Percentiles rank a stretch among this genome's conserved stretches.
These are phyloP conservation scores for Chaenogobius annularis DNA, from an alignment of 2,113 vertebrate species.

Conservation along the genomic window DNA sequence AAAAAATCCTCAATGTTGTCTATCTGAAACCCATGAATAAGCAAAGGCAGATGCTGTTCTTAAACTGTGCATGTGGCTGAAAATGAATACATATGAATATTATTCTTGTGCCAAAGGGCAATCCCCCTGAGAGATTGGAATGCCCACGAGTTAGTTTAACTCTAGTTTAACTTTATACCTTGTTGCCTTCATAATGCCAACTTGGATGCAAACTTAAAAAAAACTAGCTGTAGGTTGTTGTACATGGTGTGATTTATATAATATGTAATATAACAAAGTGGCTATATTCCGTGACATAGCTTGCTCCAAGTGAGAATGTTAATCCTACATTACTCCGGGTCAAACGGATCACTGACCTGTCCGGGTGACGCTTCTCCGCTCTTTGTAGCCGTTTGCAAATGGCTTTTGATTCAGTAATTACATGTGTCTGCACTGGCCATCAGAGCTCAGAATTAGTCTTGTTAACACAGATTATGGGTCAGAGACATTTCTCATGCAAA, in stretches of 20 bases:
- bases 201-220: neutral
- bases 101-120: too few relatives aligned
- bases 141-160: too few relatives aligned
- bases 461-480: constrained; percentile 26
- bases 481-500: constrained; percentile 4
- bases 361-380: constrained; percentile 37
- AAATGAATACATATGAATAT: too few relatives aligned
- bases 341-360: constrained; percentile 30
- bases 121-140: too few relatives aligned
- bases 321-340: constrained; percentile 30
- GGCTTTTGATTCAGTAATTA: constrained; percentile 64
- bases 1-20: too few relatives aligned
- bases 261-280: neutral
- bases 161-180: too few relatives aligned
- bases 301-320: constrained; percentile 13
- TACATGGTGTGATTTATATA: neutral
- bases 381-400: constrained; percentile 40
- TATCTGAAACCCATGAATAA: too few relatives aligned
- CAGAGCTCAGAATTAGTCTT: constrained; percentile 26
- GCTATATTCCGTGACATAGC: neutral
- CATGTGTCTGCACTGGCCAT: constrained; percentile 29
- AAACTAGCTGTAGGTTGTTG: neutral
- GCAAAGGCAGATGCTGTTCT: too few relatives aligned
- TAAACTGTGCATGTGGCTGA: too few relatives aligned
- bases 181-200: too few relatives aligned